These are phyloP conservation scores for Acrossocheilus fasciatus DNA, from an alignment of 2,797 vertebrate species.

Conservation along the genomic window DNA sequence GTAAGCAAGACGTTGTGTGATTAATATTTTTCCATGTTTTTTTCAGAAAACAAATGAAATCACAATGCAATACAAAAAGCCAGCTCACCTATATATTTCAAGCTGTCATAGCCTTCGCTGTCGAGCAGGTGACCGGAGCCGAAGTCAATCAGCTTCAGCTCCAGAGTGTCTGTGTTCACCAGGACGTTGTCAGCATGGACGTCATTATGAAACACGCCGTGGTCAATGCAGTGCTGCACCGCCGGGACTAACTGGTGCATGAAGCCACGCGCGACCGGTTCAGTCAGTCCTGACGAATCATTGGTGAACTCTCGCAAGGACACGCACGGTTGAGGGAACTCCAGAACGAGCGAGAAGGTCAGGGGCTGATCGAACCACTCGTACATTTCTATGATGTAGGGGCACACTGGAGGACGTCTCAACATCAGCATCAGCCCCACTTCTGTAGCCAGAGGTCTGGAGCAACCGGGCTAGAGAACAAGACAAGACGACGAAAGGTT, in stretches of 20 bases:
- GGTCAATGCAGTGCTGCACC: not conserved
- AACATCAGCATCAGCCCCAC: not conserved
- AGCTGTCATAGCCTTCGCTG: not conserved
- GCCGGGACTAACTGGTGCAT: not conserved
- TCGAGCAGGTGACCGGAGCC: not conserved
- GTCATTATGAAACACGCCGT: not conserved
- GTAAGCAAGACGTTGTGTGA: not conserved
- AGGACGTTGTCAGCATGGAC: not conserved
- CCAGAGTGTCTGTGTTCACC: not conserved
- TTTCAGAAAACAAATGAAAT: not conserved
- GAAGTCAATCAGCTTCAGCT: constrained; percentile 8
- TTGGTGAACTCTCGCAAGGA: not conserved
- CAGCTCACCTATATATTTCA: not conserved
- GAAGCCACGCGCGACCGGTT: not conserved
- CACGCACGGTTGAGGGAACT: not conserved
- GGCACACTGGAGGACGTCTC: not conserved
- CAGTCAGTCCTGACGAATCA: not conserved
- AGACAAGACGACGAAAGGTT: not conserved
- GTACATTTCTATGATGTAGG: not conserved
- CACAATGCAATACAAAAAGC: not conserved
- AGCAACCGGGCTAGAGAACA: not conserved
- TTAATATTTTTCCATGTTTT: not conserved
- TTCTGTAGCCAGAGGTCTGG: not conserved
- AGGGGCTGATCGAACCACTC: not conserved
- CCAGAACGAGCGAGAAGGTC: not conserved